Evolutionary conservation across 2,113 vertebrate species (phyloP).

Genomic region (Polypterus senegalus): DNA sequence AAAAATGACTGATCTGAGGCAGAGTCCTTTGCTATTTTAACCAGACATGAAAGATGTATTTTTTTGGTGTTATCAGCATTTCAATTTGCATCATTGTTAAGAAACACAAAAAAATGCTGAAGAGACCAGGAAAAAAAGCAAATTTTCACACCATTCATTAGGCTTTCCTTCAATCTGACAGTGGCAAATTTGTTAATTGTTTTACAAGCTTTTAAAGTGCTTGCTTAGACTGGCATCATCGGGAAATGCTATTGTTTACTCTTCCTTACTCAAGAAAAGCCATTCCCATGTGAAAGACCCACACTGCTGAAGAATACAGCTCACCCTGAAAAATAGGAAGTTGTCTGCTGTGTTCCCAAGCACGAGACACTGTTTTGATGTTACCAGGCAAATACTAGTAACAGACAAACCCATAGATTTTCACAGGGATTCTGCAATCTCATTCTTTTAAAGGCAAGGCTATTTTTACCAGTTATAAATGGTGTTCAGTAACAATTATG

Average conservation of each 20-base stretch:
- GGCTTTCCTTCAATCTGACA: conserved; percentile 80
- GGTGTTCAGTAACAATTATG: background rate
- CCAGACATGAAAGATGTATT: conserved; percentile 10
- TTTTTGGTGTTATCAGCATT: conserved; percentile 16
- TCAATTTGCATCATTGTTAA: conserved; percentile 30
- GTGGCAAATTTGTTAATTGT: conserved; percentile 95
- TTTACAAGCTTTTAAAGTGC: conserved; percentile 64
- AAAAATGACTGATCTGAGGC: no score
- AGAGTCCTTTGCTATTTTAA: no score
- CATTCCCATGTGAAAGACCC: conserved; percentile 97
- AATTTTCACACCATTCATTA: conserved; percentile 77
- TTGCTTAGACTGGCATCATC: conserved; percentile 74
- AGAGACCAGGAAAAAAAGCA: conserved; percentile 44
- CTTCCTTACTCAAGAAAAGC: conserved; percentile 77
- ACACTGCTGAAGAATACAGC: conserved; percentile 58
- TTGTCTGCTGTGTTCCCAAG: conserved; percentile 76
- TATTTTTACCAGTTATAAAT: background rate
- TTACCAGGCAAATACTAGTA: conserved; percentile 34
- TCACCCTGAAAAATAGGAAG: conserved; percentile 44
- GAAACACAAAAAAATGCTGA: conserved; percentile 14
- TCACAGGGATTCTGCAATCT: background rate
- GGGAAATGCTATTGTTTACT: conserved; percentile 97
- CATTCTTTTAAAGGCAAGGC: background rate
- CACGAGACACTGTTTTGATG: conserved; percentile 42
- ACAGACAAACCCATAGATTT: background rate